Evolutionary conservation across 1,140 invertebrate species (phyloP).

Genomic region (Bombus superbus): DNA sequence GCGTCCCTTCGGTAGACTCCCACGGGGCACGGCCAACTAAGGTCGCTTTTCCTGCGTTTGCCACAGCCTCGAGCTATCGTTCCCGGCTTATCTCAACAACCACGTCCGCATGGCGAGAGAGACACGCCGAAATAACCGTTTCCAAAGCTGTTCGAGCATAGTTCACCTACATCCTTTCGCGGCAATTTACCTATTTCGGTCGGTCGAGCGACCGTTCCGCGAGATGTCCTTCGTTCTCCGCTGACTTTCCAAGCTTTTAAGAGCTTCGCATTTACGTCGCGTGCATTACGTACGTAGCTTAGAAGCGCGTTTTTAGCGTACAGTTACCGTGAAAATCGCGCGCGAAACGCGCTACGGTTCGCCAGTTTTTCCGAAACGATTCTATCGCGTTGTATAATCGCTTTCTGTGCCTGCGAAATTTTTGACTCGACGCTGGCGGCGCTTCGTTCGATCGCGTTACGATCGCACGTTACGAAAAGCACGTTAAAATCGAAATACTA

Average conservation of each 20-base stretch:
- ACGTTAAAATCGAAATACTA: neutral
- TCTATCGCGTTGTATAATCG: neutral
- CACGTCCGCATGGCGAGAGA: neutral
- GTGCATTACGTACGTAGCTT: too few relatives aligned
- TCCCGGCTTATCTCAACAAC: conserved; percentile 29
- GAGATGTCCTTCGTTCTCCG: neutral
- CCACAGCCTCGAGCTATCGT: conserved; percentile 10
- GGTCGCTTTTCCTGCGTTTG: conserved; percentile 24
- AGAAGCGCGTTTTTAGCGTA: too few relatives aligned
- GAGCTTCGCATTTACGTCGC: too few relatives aligned
- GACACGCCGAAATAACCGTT: conserved; percentile 19
- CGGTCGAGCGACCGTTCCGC: neutral
- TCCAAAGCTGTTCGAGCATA: neutral
- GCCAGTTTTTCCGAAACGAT: neutral
- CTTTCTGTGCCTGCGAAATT: neutral
- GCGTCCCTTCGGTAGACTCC: conserved; percentile 8
- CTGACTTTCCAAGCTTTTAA: too few relatives aligned
- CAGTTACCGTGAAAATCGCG: neutral
- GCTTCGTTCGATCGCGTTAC: neutral
- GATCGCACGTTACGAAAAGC: conserved; percentile 1
- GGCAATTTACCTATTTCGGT: neutral
- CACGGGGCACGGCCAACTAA: conserved; percentile 26
- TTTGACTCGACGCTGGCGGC: neutral
- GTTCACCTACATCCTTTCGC: neutral
- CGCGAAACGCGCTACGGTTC: neutral